Evolutionary conservation across 1,140 invertebrate species (phyloP).

Genomic region (Ceratitis capitata): DNA sequence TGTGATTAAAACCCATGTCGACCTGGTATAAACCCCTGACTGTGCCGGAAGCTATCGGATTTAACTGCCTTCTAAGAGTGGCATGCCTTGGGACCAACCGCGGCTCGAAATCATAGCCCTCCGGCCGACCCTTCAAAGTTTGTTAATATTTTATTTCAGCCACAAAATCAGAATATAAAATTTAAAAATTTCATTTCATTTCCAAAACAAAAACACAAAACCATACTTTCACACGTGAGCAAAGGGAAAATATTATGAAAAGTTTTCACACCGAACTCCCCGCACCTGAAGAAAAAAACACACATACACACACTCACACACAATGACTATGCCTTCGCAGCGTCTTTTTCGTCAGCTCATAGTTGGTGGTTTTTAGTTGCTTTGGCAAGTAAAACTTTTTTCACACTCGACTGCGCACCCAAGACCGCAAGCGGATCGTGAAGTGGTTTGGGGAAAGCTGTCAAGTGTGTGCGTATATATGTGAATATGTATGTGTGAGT

Average conservation of each 20-base stretch:
- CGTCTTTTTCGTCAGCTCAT: background rate
- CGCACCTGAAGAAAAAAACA: no score
- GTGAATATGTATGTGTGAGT: no score
- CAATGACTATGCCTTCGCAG: background rate
- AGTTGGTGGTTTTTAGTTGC: slow-evolving; percentile 13
- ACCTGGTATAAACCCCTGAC: no score
- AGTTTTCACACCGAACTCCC: slow-evolving; percentile 4
- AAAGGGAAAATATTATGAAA: slow-evolving; percentile 10
- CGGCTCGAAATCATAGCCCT: no score
- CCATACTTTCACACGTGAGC: background rate
- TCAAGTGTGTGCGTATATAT: slow-evolving; percentile 27
- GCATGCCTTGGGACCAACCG: no score
- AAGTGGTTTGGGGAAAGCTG: slow-evolving; percentile 30
- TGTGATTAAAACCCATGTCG: no score
- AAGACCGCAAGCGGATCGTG: slow-evolving; percentile 11
- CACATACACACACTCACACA: background rate
- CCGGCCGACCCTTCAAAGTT: no score
- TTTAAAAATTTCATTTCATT: background rate
- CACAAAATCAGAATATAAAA: background rate
- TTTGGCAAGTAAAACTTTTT: slow-evolving; percentile 31
- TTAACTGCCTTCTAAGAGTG: no score
- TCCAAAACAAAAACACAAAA: no score
- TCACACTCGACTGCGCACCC: slow-evolving; percentile 31
- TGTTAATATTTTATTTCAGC: no score
- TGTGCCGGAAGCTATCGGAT: no score